Percentiles rank a stretch among this genome's conserved stretches.
phyloP scores from a whole-genome alignment of 2,797 vertebrate species.

The Argyrosomus regius region DNA sequence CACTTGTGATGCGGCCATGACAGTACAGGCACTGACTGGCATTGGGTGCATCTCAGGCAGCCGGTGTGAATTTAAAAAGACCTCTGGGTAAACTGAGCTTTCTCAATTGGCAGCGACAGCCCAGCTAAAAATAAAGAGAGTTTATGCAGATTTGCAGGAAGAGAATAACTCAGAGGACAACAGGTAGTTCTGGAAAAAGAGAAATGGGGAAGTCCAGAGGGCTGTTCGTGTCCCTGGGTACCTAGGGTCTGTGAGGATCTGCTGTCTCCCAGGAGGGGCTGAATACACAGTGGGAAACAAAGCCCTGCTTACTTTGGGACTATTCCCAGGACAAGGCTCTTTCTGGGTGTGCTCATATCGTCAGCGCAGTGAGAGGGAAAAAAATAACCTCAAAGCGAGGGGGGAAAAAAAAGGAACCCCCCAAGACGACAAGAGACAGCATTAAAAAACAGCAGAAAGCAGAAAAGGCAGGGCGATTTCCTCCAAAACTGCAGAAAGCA shows the following conservation, averaged over 20 bases:
- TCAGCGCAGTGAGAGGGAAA: conserved; percentile 51
- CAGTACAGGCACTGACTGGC: conserved; percentile 53
- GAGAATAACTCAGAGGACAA: conserved; percentile 9
- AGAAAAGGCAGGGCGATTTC: conserved; percentile 43
- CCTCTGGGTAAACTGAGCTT: conserved; percentile 33
- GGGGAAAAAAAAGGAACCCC: conserved; percentile 5
- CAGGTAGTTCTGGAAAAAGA: conserved; percentile 48
- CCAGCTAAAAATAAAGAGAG: conserved; percentile 22
- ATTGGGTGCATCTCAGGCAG: conserved; percentile 35
- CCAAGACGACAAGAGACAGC: conserved; percentile 51
- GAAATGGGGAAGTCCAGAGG: conserved; percentile 1
- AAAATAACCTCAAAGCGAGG: conserved; percentile 61
- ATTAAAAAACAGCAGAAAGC: conserved; percentile 40
- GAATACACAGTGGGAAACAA: conserved; percentile 77
- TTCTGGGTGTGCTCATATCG: conserved; percentile 70
- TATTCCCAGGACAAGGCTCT: conserved; percentile 82
- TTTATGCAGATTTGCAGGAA: conserved; percentile 20
- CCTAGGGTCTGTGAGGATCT: conserved; percentile 72
- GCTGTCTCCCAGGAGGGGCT: conserved; percentile 60
- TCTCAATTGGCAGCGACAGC: conserved; percentile 26
- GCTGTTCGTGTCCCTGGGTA: conserved; percentile 21
- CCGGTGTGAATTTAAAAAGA: conserved; percentile 22
- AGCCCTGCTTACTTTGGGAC: conserved; percentile 85
- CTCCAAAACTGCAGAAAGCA: conserved; percentile 43
- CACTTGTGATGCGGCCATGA: conserved; percentile 21